Conservation (phyloP, 2,113 vertebrate species). For the Ondatra zibethicus region DNA sequence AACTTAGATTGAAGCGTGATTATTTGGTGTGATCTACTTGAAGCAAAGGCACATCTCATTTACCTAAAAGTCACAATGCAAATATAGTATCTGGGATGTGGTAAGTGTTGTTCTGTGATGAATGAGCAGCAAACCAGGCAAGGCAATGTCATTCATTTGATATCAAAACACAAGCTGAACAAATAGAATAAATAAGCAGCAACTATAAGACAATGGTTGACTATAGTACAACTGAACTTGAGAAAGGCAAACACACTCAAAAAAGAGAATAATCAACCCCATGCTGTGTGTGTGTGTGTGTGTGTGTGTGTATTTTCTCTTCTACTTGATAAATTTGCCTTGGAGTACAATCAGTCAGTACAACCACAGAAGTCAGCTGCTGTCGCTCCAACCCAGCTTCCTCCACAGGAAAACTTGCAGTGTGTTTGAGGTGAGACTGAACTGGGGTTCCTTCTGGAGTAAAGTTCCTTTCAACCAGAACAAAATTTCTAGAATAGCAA, state of each 20-base stretch:
- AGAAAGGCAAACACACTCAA: slow-evolving; percentile 34
- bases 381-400: not conserved
- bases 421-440: not conserved
- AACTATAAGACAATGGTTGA: not conserved
- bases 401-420: not conserved
- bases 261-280: not conserved
- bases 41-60: not conserved
- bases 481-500: slow-evolving; percentile 36
- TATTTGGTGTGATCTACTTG: not conserved
- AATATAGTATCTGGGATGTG: not conserved
- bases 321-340: not conserved
- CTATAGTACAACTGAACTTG: not conserved
- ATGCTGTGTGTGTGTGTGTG: not conserved
- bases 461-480: slow-evolving; percentile 23
- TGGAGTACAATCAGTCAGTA: not conserved
- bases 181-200: not conserved
- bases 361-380: slow-evolving; percentile 18
- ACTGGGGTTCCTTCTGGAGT: not conserved
- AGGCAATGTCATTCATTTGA: not conserved
- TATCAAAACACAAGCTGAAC: slow-evolving; percentile 22
- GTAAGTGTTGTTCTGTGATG: not conserved
- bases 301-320: not conserved
- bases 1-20: not conserved
- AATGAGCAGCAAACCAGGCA: not conserved
- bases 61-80: not conserved